These are phyloP conservation scores for Nemotelus pantherinus DNA, from an alignment of 2,888 invertebrate species.

Conservation along the genomic window DNA sequence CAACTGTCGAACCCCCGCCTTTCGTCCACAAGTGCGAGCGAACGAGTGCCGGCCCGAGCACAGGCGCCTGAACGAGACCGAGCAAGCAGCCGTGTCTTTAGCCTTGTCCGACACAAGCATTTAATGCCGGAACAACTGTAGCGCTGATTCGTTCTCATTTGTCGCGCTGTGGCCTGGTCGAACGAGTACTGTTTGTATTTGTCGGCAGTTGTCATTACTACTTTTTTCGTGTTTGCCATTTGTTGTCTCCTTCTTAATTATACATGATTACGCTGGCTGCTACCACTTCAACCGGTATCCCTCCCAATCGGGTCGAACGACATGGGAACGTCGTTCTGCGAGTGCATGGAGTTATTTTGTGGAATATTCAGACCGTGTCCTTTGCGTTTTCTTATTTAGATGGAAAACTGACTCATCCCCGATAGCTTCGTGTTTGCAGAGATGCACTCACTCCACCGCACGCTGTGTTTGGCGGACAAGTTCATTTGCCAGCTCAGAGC, in stretches of 20 bases:
- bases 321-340: too few relatives aligned
- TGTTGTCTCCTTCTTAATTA: slow-evolving; percentile 38
- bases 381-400: too few relatives aligned
- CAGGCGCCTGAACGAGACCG: slow-evolving; percentile 3
- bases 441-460: too few relatives aligned
- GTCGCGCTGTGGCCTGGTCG: slow-evolving; percentile 26
- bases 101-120: slow-evolving; percentile 37
- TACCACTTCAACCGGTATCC: background rate
- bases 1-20: slow-evolving; percentile 24
- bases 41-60: background rate
- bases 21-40: background rate
- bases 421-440: too few relatives aligned
- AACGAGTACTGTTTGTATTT: slow-evolving; percentile 15
- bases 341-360: too few relatives aligned
- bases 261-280: background rate
- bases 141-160: slow-evolving; percentile 38
- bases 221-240: slow-evolving; percentile 38
- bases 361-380: too few relatives aligned
- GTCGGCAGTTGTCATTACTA: slow-evolving; percentile 15
- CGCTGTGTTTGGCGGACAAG: too few relatives aligned
- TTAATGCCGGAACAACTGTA: slow-evolving; percentile 23
- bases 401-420: too few relatives aligned
- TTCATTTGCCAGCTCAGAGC: too few relatives aligned
- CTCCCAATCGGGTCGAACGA: slow-evolving; percentile 1
- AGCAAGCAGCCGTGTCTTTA: slow-evolving; percentile 5